phyloP scores from a whole-genome alignment of 2,797 vertebrate species.

The Mycteria americana region DNA sequence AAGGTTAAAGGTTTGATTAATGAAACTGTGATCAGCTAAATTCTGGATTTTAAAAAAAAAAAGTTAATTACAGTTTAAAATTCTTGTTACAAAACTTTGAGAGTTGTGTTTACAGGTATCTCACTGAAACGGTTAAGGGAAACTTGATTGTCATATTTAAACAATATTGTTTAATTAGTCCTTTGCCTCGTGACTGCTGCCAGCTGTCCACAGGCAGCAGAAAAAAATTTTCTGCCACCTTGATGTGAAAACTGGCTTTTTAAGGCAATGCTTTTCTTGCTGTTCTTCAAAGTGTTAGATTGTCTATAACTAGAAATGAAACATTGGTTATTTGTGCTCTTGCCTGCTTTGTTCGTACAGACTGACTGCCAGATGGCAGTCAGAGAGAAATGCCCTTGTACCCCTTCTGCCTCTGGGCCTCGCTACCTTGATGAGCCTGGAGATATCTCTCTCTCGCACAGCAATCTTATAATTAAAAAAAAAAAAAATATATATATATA shows the following conservation, averaged over 20 bases:
- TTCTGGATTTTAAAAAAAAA: not conserved
- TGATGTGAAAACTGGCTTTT: not conserved
- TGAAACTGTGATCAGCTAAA: not conserved
- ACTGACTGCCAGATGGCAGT: not conserved
- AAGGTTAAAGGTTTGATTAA: not conserved
- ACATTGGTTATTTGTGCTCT: not conserved
- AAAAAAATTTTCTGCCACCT: not conserved
- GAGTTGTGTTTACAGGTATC: not conserved
- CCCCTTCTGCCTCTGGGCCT: not conserved
- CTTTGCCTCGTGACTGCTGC: not conserved
- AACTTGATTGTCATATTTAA: not conserved
- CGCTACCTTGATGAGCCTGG: not conserved
- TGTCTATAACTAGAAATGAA: not conserved
- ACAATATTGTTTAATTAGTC: not conserved
- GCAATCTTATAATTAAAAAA: not conserved
- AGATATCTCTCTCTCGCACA: not conserved
- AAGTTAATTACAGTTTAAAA: not conserved
- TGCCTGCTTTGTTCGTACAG: not conserved
- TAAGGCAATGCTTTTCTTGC: not conserved
- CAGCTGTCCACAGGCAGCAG: not conserved
- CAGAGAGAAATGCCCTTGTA: not conserved
- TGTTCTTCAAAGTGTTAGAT: not conserved
- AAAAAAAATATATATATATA: fast-evolving
- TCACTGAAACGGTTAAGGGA: not conserved
- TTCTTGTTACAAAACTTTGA: not conserved